Conservation (phyloP, 2,888 invertebrate species). For the Machimus rusticus region DNA sequence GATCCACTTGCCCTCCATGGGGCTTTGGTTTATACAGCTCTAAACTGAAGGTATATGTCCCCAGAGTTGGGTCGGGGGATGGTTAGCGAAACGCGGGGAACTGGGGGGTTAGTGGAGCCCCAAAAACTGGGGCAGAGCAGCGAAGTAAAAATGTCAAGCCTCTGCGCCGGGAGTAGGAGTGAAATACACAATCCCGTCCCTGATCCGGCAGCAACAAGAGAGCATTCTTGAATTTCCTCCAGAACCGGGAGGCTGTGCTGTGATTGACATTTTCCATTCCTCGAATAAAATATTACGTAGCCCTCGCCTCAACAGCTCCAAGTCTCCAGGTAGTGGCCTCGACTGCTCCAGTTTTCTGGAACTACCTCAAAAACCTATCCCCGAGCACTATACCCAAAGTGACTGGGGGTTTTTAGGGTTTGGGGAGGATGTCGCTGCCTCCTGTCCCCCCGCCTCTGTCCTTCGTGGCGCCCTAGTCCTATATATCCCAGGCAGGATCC, state of each 20-base stretch:
- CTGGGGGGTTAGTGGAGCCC: not conserved
- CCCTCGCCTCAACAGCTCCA: not conserved
- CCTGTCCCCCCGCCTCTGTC: not conserved
- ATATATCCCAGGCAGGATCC: not conserved
- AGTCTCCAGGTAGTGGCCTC: constrained; percentile 20
- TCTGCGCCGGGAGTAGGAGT: not conserved
- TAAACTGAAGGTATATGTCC: not conserved
- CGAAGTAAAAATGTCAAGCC: not conserved
- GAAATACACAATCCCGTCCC: not conserved
- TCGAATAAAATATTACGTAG: constrained; percentile 24
- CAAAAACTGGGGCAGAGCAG: not conserved
- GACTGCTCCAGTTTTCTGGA: constrained; percentile 22
- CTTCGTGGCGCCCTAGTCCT: not conserved
- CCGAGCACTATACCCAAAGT: not conserved
- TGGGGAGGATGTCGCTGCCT: not conserved
- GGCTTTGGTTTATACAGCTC: not conserved
- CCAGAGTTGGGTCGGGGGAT: not conserved
- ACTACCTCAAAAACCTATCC: not conserved
- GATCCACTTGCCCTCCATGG: not conserved
- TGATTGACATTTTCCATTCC: constrained; percentile 34
- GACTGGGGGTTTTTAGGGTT: not conserved
- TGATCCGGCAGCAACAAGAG: not conserved
- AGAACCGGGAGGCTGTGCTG: not conserved
- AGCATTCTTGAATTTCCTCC: not conserved
- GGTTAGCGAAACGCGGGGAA: not conserved